Evolutionary conservation across 2,888 invertebrate genomes (phyloP), one percentile per base, ranked within the genome.

Genomic region (Brachynemurus nebulosus): DNA sequence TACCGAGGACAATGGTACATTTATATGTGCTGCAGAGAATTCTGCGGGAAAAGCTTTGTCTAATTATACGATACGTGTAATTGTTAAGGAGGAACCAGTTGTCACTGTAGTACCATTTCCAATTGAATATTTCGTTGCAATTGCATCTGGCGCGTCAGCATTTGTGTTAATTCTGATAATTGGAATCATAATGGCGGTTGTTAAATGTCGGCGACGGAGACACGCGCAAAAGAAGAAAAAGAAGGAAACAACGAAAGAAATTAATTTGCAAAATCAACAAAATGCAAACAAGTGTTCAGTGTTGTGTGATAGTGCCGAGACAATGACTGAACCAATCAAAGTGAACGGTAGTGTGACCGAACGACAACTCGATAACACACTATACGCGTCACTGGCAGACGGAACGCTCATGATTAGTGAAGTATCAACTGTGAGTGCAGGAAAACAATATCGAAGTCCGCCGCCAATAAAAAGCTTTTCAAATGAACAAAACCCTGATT

Each of bases 21-120:
- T 86, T 59, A 75, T 82, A 3, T 92, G 91, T 61, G 71, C 82
- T 11, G 90, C 90, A 0, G 85, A 86, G 57, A 91, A 91, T 60
- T 74, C 80, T 12, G 91, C 90, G 1, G 91, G 91, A 11, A 74
- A 71, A 46, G 73, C 80, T 1, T 78, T 76, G 51, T 80, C 83
- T 46, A 90, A 91, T 62, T 85, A 86, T 54, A 88, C 90, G 2
- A 71, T 91, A 51, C 71, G 78, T 50, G 76, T 86, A 39, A 71
- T 85, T 50, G 70, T 81, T 44, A 82, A 80, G 59, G 80, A 81
- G 56, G 80, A 80, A 48, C 80, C 79, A 11, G 70, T 78, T 18
- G 75, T 78, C 7, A 76, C 78, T 46, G 74, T 78, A 51, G 59
- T 59, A 36, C 54, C 58, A 39, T 78, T 81, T 62, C 78, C 80